Percentiles rank a stretch among this genome's conserved stretches.
Conservation (phyloP, 2,113 vertebrate genomes). For the Lates calcarifer region DNA sequence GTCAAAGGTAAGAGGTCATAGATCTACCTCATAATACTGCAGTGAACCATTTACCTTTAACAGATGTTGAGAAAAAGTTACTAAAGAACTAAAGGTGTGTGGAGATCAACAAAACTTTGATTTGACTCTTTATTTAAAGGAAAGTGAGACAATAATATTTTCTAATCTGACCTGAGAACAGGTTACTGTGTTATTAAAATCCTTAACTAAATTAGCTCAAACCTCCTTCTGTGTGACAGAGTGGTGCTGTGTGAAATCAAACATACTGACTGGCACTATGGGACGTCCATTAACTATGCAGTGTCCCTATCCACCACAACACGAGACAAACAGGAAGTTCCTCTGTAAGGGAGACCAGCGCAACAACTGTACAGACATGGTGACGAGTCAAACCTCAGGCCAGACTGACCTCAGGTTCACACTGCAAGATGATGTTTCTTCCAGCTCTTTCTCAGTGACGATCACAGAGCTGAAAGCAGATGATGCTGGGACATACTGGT, state of each 20-base stretch:
- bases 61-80: background rate
- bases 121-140: background rate
- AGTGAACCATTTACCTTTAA: background rate
- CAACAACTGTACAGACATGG: constrained; percentile 23
- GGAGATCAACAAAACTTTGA: background rate
- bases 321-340: constrained; percentile 51
- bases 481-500: constrained; percentile 66
- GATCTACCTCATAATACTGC: background rate
- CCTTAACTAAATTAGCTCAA: background rate
- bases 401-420: constrained; percentile 35
- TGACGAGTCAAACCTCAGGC: background rate
- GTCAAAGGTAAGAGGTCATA: constrained; percentile 49
- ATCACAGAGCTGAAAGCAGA: constrained; percentile 38
- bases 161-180: background rate
- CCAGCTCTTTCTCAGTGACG: constrained; percentile 22
- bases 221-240: constrained; percentile 34
- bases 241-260: constrained; percentile 53
- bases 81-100: background rate
- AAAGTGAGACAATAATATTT: no score
- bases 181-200: background rate
- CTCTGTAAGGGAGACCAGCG: constrained; percentile 56
- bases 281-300: constrained; percentile 11
- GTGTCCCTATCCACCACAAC: constrained; percentile 51
- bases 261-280: background rate
- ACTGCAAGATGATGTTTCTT: background rate